phyloP scores from a whole-genome alignment of 2,113 vertebrate genomes.

The Galeopterus variegatus region DNA sequence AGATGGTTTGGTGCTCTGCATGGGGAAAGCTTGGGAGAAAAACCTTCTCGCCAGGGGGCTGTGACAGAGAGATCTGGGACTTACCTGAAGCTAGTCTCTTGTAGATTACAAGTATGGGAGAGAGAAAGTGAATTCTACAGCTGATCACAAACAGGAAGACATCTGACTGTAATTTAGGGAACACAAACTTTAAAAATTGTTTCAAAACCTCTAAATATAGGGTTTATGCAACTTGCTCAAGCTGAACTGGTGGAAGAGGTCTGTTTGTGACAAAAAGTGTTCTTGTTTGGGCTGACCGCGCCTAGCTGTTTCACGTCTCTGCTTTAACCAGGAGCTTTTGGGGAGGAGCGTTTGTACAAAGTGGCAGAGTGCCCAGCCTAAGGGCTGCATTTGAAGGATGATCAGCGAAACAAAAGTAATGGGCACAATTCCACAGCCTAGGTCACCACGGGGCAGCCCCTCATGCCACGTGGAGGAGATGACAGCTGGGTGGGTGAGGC shows the following conservation, averaged over 20 bases:
- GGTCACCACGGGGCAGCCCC: not conserved
- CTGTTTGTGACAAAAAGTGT: not conserved
- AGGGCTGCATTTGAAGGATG: not conserved
- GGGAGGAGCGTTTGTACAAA: not conserved
- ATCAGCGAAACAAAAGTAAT: not conserved
- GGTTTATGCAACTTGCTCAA: conserved; percentile 20
- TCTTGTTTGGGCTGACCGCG: not conserved
- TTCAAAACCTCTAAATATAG: conserved; percentile 34
- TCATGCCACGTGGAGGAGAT: not conserved
- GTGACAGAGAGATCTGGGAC: not conserved
- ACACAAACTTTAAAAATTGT: conserved; percentile 20
- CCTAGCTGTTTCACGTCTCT: not conserved
- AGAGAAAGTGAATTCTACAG: not conserved
- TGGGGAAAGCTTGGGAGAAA: not conserved
- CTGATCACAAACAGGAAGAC: not conserved
- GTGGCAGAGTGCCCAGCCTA: not conserved
- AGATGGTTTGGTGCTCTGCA: not conserved
- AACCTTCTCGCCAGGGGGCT: accelerated
- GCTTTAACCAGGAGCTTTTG: not conserved
- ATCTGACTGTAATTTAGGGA: not conserved
- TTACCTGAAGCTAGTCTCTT: not conserved
- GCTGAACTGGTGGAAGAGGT: conserved; percentile 5
- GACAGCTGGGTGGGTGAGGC: not conserved
- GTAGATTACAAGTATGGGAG: not conserved
- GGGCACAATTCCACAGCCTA: not conserved